Evolutionary conservation across 2,888 invertebrate genomes (phyloP).

Genomic region (Cephus spinipes): DNA sequence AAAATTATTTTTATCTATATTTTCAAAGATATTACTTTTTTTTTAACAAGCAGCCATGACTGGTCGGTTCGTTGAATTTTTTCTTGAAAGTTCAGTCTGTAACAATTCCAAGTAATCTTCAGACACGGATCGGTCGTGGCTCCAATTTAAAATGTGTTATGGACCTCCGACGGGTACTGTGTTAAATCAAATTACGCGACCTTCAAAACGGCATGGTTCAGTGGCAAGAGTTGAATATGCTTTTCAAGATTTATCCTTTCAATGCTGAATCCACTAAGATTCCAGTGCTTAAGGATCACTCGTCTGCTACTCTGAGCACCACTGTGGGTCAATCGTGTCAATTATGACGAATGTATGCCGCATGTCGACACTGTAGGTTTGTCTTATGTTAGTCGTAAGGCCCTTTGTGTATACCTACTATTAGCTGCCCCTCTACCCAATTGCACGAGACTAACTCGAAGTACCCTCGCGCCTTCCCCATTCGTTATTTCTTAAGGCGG

Average conservation of each 20-base stretch:
- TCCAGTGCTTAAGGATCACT: neutral
- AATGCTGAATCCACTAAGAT: neutral
- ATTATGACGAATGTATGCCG: slow-evolving; percentile 53
- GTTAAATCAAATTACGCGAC: neutral
- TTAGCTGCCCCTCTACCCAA: slow-evolving; percentile 65
- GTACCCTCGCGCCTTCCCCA: neutral
- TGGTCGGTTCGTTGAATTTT: neutral
- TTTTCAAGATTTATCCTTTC: neutral
- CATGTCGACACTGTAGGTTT: slow-evolving; percentile 11
- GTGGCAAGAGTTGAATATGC: neutral
- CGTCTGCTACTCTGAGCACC: slow-evolving; percentile 40
- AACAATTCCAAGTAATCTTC: neutral
- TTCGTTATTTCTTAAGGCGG: neutral
- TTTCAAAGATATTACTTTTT: neutral
- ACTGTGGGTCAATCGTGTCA: slow-evolving; percentile 60
- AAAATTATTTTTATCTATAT: neutral
- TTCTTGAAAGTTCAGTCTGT: neutral
- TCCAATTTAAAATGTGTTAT: neutral
- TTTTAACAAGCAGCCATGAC: neutral
- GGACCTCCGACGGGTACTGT: neutral
- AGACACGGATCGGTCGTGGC: neutral
- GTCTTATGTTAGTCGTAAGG: neutral
- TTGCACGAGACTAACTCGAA: neutral
- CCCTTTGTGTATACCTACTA: slow-evolving; percentile 46
- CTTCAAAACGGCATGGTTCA: neutral